Evolutionary conservation across 2,888 invertebrate species (phyloP).

Genomic region (Oscheius sp.): DNA sequence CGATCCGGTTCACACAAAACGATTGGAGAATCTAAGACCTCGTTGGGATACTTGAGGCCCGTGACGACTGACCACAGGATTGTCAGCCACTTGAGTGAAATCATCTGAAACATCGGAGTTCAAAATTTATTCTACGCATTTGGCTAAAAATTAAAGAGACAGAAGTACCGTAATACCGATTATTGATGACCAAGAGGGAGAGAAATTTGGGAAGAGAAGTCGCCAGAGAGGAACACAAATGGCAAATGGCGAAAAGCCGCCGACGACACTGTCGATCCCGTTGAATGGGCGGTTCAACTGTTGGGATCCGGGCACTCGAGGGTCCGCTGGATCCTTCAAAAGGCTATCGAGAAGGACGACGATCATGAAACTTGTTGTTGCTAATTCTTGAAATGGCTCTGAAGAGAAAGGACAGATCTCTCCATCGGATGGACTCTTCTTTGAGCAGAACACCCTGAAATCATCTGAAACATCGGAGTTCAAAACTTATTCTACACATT

Average conservation of each 20-base stretch:
- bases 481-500: neutral
- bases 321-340: conserved; percentile 4
- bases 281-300: conserved; percentile 18
- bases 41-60: conserved; percentile 60
- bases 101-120: conserved; percentile 4
- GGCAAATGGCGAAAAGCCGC: neutral
- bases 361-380: conserved; percentile 8
- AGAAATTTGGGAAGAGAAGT: neutral
- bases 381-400: neutral
- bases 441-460: neutral
- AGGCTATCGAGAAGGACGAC: conserved; percentile 16
- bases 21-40: conserved; percentile 66
- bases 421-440: neutral
- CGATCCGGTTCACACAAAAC: conserved; percentile 65
- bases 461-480: neutral
- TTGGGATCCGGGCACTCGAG: conserved; percentile 11
- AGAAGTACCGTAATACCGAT: neutral
- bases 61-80: neutral
- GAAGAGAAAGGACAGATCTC: neutral
- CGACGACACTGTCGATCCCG: neutral
- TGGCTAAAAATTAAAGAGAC: neutral
- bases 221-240: neutral
- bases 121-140: too few species aligned
- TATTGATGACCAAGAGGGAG: neutral
- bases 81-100: conserved; percentile 1